phyloP scores from a whole-genome alignment of 2,888 invertebrate genomes.

The Carterocephalus palaemon region DNA sequence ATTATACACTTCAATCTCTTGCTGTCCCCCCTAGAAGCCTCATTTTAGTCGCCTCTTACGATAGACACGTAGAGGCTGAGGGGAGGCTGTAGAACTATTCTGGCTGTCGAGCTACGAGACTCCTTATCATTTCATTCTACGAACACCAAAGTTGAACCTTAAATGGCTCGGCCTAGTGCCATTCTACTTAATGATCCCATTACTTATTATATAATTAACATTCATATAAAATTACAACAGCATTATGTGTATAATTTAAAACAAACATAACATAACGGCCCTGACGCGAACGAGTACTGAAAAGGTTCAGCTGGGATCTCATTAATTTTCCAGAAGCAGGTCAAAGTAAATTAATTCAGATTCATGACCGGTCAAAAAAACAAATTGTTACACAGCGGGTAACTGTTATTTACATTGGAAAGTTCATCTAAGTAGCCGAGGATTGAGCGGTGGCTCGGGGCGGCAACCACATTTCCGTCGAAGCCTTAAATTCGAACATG shows the following conservation, averaged over 20 bases:
- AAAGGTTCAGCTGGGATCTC: slow-evolving; percentile 6
- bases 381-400: slow-evolving; percentile 22
- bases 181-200: too few relatives aligned
- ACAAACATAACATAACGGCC: neutral
- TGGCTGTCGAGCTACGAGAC: too few relatives aligned
- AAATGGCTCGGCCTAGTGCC: too few relatives aligned
- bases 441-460: slow-evolving; percentile 16
- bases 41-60: too few relatives aligned
- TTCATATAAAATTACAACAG: too few relatives aligned
- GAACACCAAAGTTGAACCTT: too few relatives aligned
- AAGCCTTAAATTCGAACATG: slow-evolving; percentile 57
- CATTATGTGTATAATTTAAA: neutral
- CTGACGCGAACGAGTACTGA: neutral
- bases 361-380: slow-evolving; percentile 22
- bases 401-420: slow-evolving; percentile 18
- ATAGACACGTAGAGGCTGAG: too few relatives aligned
- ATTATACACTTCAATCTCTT: too few relatives aligned
- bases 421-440: slow-evolving; percentile 22
- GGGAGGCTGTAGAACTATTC: too few relatives aligned
- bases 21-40: too few relatives aligned
- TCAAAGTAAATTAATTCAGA: slow-evolving; percentile 22
- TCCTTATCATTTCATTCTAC: too few relatives aligned
- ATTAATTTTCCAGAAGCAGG: slow-evolving; percentile 13
- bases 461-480: slow-evolving; percentile 16
- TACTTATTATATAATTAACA: too few relatives aligned